Conservation (phyloP, 2,113 vertebrate species). For the Hystrix brachyura region DNA sequence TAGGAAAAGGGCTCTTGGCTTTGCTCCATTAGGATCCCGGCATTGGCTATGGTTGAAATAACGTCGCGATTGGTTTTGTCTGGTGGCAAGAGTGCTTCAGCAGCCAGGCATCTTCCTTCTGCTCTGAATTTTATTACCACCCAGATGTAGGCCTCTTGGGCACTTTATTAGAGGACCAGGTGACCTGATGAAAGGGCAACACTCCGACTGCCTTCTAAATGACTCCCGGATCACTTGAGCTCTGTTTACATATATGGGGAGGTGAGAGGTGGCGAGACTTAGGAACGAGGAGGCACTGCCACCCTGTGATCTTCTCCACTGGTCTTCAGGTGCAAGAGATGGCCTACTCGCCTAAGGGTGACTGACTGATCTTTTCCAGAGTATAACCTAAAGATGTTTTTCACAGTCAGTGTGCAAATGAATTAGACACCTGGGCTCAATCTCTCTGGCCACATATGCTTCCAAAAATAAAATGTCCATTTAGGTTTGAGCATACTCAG, state of each 20-base stretch:
- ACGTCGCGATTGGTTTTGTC: conserved; percentile 31
- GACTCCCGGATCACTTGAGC: conserved; percentile 13
- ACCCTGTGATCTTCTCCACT: background rate
- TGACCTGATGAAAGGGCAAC: conserved; percentile 71
- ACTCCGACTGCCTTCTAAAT: conserved; percentile 57
- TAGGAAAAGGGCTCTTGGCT: conserved; percentile 52
- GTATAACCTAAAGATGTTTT: conserved; percentile 56
- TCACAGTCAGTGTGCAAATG: conserved; percentile 54
- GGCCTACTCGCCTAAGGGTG: background rate
- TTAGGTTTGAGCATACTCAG: conserved; percentile 68
- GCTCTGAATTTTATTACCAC: conserved; percentile 75
- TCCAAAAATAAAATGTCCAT: conserved; percentile 72
- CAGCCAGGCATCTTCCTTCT: background rate
- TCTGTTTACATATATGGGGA: conserved; percentile 62
- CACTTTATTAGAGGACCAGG: conserved; percentile 72
- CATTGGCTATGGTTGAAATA: background rate
- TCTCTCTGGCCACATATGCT: conserved; percentile 63
- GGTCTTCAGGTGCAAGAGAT: conserved; percentile 26
- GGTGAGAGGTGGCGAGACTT: background rate
- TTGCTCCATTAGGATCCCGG: conserved; percentile 62
- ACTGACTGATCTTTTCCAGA: conserved; percentile 9
- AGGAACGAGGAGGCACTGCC: background rate
- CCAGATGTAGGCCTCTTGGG: conserved; percentile 74
- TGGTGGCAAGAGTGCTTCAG: background rate
- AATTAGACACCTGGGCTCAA: conserved; percentile 74